Evolutionary conservation across 2,888 invertebrate genomes (phyloP).

Genomic region (Erebia ligea): DNA sequence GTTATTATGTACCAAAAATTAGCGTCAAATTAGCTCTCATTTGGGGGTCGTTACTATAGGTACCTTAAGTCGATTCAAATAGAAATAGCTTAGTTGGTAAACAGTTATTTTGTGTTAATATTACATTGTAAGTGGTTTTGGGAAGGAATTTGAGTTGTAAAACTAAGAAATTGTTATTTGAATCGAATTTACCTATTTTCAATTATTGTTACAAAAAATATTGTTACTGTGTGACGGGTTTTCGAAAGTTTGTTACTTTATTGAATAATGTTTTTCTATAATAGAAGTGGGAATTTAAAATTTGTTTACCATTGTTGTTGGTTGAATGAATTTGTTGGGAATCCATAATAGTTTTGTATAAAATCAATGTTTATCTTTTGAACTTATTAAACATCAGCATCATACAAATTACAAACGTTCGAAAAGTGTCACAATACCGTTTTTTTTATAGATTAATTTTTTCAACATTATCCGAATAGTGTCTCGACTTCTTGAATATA

Average conservation of each 20-base stretch:
- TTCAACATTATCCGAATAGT: neutral
- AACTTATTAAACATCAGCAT: neutral
- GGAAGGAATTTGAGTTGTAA: no score
- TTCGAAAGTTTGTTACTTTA: slow-evolving; percentile 24
- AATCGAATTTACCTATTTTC: neutral
- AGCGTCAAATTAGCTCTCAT: neutral
- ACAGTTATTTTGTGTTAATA: no score
- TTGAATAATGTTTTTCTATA: slow-evolving; percentile 1
- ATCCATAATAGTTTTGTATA: neutral
- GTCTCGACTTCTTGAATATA: slow-evolving; percentile 27
- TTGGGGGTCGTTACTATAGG: neutral
- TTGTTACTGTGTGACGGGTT: slow-evolving; percentile 18
- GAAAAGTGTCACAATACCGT: slow-evolving; percentile 10
- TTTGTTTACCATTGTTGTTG: slow-evolving; percentile 17
- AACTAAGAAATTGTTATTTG: neutral
- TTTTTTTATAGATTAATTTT: neutral
- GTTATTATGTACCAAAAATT: neutral
- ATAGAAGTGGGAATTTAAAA: slow-evolving; percentile 5
- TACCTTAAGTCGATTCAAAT: neutral
- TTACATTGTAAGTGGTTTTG: no score
- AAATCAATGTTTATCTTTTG: neutral
- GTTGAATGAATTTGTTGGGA: slow-evolving; percentile 15
- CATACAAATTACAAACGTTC: slow-evolving; percentile 8
- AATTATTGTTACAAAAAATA: slow-evolving; percentile 21
- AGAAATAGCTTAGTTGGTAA: neutral